Percentiles rank a stretch among this genome's conserved stretches.
phyloP scores from a whole-genome alignment of 2,888 invertebrate species.

The Omphaloscelis lunosa region DNA sequence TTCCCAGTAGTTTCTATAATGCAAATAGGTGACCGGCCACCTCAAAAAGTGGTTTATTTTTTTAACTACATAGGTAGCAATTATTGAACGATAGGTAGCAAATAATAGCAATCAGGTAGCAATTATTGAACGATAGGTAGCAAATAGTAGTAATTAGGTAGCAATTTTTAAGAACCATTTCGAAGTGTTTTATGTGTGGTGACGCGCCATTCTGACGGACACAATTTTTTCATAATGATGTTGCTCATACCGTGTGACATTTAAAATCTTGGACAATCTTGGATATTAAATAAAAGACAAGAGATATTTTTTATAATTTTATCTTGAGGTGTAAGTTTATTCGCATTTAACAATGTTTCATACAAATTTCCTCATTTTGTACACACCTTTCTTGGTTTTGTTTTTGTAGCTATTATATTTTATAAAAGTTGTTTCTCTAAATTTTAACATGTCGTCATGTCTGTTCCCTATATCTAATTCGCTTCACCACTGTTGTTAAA shows the following conservation, averaged over 20 bases:
- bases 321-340: slow-evolving; percentile 91
- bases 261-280: slow-evolving; percentile 18
- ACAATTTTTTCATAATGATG: background rate
- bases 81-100: too few relatives aligned
- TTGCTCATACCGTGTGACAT: background rate
- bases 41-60: too few relatives aligned
- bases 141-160: too few relatives aligned
- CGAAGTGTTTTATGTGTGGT: too few relatives aligned
- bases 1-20: too few relatives aligned
- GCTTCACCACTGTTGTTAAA: slow-evolving; percentile 88
- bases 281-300: slow-evolving; percentile 83
- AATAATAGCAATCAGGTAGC: too few relatives aligned
- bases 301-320: slow-evolving; percentile 84
- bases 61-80: too few relatives aligned
- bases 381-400: slow-evolving; percentile 89
- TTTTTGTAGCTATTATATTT: slow-evolving; percentile 88
- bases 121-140: too few relatives aligned
- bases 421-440: slow-evolving; percentile 91
- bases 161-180: too few relatives aligned
- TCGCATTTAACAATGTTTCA: slow-evolving; percentile 90
- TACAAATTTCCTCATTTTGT: slow-evolving; percentile 91
- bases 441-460: slow-evolving; percentile 90
- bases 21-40: too few relatives aligned
- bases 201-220: too few relatives aligned
- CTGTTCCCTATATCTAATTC: slow-evolving; percentile 90